Base-by-base conservation (phyloP, 1,140 invertebrate genomes). In the Zaprionus gabonicus region DNA sequence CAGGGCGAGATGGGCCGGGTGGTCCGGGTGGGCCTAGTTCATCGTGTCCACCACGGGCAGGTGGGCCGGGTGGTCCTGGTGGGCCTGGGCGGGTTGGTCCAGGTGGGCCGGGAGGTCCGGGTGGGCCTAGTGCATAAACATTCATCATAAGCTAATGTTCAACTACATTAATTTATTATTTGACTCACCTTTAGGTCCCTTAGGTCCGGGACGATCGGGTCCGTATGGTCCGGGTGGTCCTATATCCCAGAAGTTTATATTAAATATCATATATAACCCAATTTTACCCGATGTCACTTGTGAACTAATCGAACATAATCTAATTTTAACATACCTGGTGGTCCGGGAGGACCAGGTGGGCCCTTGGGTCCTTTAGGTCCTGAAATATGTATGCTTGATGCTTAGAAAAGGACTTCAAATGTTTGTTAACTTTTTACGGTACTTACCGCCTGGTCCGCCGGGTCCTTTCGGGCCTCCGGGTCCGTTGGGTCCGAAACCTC, bases 341-440 rank as follows among this genome's bases (percentile, higher is more conserved):
- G 88, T 68, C 91, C 91, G 55, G 83, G 86, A 49, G 91, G 91
- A 34, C 93, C 93, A 53, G 80, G 80, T 55, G 93, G 91, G 55
- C 92, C 92, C 0, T 75, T 76, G 3, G 88, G 88, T 58, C 91
- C 91, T 25, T 82, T 84, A 13, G 90, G 85, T 59, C 82, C 82
- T 86, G 7, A 0, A 31, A 62, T 17, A 28, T 53, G 6, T 36
- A 10, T 58, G 9, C 9, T 38, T 12, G 13, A 12, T 12, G 12
- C 23, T 31, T 15, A 23, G 7, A 15, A 4, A 2, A 4, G 4
- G 15, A 10, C 4, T 25, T 12, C 4, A 4, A 55, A 36, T 31
- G 20, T 7, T 6, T 17, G n/a, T 57, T 49, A 13, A 12, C 12
- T 36, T 17, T 3, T 10, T 27, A 20, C 49, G 34, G 0, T 34